Percentiles rank a stretch among this genome's conserved stretches.
Conservation (phyloP, 35 echinoderm and acorn worm genomes). For the Apostichopus japonicus region DNA sequence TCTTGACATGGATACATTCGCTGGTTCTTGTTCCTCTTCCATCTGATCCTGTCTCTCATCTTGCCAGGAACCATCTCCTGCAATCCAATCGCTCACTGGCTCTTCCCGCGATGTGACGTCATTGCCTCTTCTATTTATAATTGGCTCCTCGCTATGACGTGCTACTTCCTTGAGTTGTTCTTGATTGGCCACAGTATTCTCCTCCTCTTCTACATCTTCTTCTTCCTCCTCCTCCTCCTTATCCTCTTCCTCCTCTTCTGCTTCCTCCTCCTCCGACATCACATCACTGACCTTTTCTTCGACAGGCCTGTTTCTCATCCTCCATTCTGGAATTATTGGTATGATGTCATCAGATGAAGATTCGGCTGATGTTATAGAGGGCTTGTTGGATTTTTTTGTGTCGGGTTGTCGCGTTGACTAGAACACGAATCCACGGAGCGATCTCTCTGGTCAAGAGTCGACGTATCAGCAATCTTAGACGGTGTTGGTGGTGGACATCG, state of each 20-base stretch:
- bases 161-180: neutral
- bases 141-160: neutral
- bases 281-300: neutral
- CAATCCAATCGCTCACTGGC: neutral
- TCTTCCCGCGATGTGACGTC: neutral
- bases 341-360: neutral
- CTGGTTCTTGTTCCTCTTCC: neutral
- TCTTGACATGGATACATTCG: neutral
- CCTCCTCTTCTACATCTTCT: neutral
- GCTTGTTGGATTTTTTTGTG: too few relatives aligned
- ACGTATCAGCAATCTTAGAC: too few relatives aligned
- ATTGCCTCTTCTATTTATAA: neutral
- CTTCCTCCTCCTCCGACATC: too few relatives aligned
- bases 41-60: neutral
- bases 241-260: too few relatives aligned
- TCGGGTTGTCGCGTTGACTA: too few relatives aligned
- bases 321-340: neutral
- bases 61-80: neutral
- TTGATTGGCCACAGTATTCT: neutral
- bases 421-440: too few relatives aligned
- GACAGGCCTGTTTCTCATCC: neutral
- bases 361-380: neutral
- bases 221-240: neutral
- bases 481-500: too few relatives aligned
- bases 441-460: too few relatives aligned